Conservation (phyloP, 2,888 invertebrate species). For the Eristalis arbustorum region DNA sequence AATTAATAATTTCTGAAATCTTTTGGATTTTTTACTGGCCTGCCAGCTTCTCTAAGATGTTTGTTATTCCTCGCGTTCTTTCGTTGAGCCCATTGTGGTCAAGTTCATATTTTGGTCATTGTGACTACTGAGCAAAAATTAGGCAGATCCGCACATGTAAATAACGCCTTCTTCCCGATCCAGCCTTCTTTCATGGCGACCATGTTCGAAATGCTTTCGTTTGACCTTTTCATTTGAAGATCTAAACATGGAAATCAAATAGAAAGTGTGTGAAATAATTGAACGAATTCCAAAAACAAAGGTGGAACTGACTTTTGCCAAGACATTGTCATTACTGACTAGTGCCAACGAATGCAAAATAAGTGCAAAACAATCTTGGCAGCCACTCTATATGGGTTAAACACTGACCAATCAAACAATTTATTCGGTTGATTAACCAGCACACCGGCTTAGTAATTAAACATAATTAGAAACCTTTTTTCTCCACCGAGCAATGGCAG, state of each 20-base stretch:
- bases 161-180: no score
- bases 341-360: neutral
- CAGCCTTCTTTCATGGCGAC: no score
- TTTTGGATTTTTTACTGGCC: no score
- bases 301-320: neutral
- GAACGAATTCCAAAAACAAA: neutral
- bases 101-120: no score
- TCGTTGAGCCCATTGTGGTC: no score
- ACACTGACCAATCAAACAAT: neutral
- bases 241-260: neutral
- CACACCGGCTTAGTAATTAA: neutral
- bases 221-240: no score
- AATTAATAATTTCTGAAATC: no score
- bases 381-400: neutral
- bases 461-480: neutral
- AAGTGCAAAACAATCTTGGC: neutral
- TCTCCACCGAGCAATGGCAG: neutral
- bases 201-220: no score
- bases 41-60: no score
- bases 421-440: neutral
- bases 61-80: no score
- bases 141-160: no score
- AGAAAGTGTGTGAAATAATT: neutral
- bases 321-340: neutral
- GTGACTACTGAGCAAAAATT: no score